phyloP scores from a whole-genome alignment of 2,113 vertebrate species.

The Elephantulus edwardii region DNA sequence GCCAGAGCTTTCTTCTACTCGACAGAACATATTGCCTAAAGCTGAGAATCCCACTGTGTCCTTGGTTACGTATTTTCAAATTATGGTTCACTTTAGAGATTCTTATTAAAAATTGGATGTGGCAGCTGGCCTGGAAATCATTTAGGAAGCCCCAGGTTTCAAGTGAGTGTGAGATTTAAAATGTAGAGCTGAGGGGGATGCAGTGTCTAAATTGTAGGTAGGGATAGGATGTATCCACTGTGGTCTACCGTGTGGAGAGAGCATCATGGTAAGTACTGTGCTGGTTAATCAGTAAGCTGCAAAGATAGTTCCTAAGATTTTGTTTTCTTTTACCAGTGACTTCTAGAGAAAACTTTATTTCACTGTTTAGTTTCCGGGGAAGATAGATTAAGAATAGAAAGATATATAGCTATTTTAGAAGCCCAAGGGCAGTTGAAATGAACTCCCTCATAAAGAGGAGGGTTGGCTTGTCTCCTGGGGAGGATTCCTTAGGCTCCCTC shows the following conservation, averaged over 20 bases:
- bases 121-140: conserved; percentile 73
- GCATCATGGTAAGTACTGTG: neutral
- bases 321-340: neutral
- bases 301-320: neutral
- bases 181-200: conserved; percentile 26
- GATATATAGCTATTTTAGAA: conserved; percentile 27
- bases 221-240: neutral
- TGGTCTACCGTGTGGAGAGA: neutral
- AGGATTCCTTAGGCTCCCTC: conserved; percentile 48
- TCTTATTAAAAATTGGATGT: conserved; percentile 71
- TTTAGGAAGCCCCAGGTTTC: conserved; percentile 73
- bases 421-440: conserved; percentile 50
- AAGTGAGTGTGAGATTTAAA: conserved; percentile 51
- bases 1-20: conserved; percentile 65
- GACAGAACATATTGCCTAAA: conserved; percentile 72
- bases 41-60: conserved; percentile 75
- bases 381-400: conserved; percentile 43
- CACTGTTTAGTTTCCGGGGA: conserved; percentile 13
- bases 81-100: conserved; percentile 72
- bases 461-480: conserved; percentile 43
- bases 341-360: conserved; percentile 38
- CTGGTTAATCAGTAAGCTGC: neutral
- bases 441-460: conserved; percentile 38
- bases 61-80: conserved; percentile 75
- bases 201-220: neutral